Percentiles rank a stretch among this genome's conserved stretches.
Evolutionary conservation across 1,140 invertebrate species (phyloP).

Genomic region (Plodia interpunctella): DNA sequence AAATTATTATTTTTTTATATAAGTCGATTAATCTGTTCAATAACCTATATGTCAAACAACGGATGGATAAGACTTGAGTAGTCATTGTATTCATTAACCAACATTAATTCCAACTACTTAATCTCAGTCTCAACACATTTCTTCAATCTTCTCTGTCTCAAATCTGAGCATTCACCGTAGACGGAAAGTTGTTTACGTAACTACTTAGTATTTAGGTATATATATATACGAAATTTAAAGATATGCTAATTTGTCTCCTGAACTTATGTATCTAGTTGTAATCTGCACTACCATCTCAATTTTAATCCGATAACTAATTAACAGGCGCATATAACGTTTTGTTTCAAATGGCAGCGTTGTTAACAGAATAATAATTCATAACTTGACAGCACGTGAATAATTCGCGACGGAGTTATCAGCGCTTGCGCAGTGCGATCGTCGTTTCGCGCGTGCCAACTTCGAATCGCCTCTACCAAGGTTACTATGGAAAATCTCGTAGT

Average conservation of each 20-base stretch:
- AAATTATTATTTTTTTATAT: no score
- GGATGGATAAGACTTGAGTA: no score
- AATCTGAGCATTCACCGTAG: no score
- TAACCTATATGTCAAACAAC: no score
- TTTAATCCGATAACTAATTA: slow-evolving; percentile 22
- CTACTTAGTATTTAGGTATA: background rate
- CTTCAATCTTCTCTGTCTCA: no score
- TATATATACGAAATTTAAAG: background rate
- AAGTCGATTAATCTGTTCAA: no score
- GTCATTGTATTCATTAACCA: no score
- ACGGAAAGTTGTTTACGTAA: no score
- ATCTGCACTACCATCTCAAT: background rate
- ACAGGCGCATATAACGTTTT: slow-evolving; percentile 32
- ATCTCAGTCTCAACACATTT: no score
- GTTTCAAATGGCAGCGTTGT: slow-evolving; percentile 40
- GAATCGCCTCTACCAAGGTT: slow-evolving; percentile 31
- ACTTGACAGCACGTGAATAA: slow-evolving; percentile 65
- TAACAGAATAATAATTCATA: slow-evolving; percentile 63
- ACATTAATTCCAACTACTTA: no score
- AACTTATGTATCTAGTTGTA: background rate
- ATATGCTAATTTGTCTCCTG: no score
- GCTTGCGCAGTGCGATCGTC: slow-evolving; percentile 51
- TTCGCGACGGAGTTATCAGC: slow-evolving; percentile 58
- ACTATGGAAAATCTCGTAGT: slow-evolving; percentile 21
- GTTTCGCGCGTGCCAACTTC: slow-evolving; percentile 54